Conservation (phyloP, 1,140 invertebrate genomes). For the Stratiolaelaps scimitus region DNA sequence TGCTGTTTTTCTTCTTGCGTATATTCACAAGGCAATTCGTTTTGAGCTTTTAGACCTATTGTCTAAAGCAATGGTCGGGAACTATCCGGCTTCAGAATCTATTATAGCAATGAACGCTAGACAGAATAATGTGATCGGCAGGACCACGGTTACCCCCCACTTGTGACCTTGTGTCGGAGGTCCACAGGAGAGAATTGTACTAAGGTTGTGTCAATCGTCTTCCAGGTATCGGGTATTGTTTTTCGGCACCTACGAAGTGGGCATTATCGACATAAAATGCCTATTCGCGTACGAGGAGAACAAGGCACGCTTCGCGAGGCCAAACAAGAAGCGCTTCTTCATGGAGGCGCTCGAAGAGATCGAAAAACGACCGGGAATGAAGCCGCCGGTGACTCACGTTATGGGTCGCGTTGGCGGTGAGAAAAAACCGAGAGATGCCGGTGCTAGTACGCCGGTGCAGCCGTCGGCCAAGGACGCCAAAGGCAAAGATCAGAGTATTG, state of each 20-base stretch:
- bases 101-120: too few relatives aligned
- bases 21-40: too few relatives aligned
- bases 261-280: slow-evolving; percentile 35
- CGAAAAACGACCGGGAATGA: slow-evolving; percentile 45
- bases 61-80: too few relatives aligned
- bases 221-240: slow-evolving; percentile 53
- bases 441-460: background rate
- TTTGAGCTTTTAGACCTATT: too few relatives aligned
- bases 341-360: slow-evolving; percentile 55
- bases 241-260: slow-evolving; percentile 37
- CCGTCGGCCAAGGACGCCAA: background rate
- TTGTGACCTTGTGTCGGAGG: too few relatives aligned
- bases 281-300: slow-evolving; percentile 48
- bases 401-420: slow-evolving; percentile 9
- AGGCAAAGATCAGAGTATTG: too few relatives aligned
- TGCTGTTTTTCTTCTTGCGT: too few relatives aligned
- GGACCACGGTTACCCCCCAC: too few relatives aligned
- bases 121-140: too few relatives aligned
- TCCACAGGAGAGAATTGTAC: too few relatives aligned
- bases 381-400: slow-evolving; percentile 31
- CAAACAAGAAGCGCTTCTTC: slow-evolving; percentile 49
- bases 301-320: slow-evolving; percentile 53
- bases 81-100: too few relatives aligned
- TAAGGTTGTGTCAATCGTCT: too few relatives aligned
- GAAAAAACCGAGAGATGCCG: slow-evolving; percentile 1